Evolutionary conservation across 2,797 vertebrate species (phyloP).

Genomic region (Morelia viridis): DNA sequence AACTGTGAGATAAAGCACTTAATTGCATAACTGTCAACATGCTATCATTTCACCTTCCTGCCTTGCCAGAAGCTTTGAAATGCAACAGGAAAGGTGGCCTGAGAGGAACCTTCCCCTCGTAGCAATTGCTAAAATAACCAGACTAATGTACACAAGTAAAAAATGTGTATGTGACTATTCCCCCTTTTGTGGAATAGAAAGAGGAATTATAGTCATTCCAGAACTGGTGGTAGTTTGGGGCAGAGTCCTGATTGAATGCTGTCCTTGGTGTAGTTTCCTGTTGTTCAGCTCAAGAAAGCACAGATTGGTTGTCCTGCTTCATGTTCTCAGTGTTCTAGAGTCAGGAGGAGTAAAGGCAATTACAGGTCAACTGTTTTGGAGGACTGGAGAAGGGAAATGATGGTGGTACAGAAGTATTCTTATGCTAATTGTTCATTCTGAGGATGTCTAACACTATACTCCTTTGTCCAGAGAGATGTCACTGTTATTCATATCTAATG

Average conservation of each 20-base stretch:
- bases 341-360: neutral
- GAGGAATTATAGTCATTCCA: neutral
- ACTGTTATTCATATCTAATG: neutral
- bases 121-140: neutral
- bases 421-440: neutral
- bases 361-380: neutral
- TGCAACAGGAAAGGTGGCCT: neutral
- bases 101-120: neutral
- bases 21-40: neutral
- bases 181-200: neutral
- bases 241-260: neutral
- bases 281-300: neutral
- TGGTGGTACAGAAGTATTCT: neutral
- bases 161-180: neutral
- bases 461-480: neutral
- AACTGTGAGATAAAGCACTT: neutral
- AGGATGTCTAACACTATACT: neutral
- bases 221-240: neutral
- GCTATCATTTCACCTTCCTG: neutral
- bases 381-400: neutral
- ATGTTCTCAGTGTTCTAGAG: neutral
- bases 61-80: neutral
- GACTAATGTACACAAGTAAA: neutral
- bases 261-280: neutral
- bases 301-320: neutral